A percentile compares a stretch with the other conserved stretches of the same genome.
Conservation (phyloP, 1,140 invertebrate genomes). For the Drosophila ficusphila region DNA sequence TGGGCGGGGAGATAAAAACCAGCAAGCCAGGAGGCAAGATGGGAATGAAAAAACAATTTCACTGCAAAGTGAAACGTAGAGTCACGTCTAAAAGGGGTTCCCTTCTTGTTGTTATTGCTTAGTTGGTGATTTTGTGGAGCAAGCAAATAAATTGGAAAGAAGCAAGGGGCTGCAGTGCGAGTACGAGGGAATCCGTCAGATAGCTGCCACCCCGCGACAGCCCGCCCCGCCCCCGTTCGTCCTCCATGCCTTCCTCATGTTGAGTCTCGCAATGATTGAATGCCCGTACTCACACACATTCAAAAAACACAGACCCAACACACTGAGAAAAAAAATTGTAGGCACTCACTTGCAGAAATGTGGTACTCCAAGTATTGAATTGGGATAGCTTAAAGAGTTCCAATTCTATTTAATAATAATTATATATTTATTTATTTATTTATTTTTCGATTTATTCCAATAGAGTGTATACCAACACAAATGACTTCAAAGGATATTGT, state of each 20-base stretch:
- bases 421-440: too few relatives aligned
- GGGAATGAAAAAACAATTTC: slow-evolving; percentile 76
- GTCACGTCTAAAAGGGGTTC: slow-evolving; percentile 58
- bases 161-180: slow-evolving; percentile 10
- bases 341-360: too few relatives aligned
- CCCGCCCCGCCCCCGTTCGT: background rate
- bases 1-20: slow-evolving; percentile 20
- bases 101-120: slow-evolving; percentile 56
- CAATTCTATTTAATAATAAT: too few relatives aligned
- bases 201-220: slow-evolving; percentile 20
- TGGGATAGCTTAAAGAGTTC: too few relatives aligned
- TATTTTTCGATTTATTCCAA: too few relatives aligned
- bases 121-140: slow-evolving; percentile 71
- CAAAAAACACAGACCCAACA: background rate
- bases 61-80: slow-evolving; percentile 64
- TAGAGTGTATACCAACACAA: too few relatives aligned
- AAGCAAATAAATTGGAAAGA: slow-evolving; percentile 75
- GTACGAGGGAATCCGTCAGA: slow-evolving; percentile 60
- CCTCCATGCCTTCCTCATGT: slow-evolving; percentile 38
- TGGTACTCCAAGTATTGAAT: too few relatives aligned
- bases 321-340: background rate
- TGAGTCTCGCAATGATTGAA: slow-evolving; percentile 76
- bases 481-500: too few relatives aligned
- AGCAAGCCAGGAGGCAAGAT: slow-evolving; percentile 31
- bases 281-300: slow-evolving; percentile 48